A percentile compares a stretch with the other conserved stretches of the same genome.
phyloP scores from a whole-genome alignment of 2,888 invertebrate species.

The Notocelia uddmanniana region DNA sequence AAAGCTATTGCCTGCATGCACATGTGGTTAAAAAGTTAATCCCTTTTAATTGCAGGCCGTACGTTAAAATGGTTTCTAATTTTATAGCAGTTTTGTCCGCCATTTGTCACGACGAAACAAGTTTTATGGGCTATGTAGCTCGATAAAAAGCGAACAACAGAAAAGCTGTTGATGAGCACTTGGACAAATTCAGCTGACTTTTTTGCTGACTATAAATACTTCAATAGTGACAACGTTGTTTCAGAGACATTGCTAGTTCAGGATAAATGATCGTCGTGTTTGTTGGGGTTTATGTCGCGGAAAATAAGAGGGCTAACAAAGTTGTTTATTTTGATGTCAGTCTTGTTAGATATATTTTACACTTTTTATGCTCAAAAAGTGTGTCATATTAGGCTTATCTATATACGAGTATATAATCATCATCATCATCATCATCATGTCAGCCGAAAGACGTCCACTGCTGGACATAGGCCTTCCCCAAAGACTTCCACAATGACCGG shows the following conservation, averaged over 20 bases:
- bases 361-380: no score
- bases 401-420: no score
- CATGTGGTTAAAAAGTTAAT: slow-evolving; percentile 34
- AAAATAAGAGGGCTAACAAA: slow-evolving; percentile 9
- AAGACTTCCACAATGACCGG: no score
- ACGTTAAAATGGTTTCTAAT: slow-evolving; percentile 36
- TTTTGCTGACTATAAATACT: slow-evolving; percentile 31
- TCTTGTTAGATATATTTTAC: no score
- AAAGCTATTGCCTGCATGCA: not conserved
- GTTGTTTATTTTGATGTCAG: not conserved
- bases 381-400: no score
- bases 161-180: slow-evolving; percentile 36
- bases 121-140: slow-evolving; percentile 31
- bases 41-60: slow-evolving; percentile 34
- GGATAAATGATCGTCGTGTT: slow-evolving; percentile 2
- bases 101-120: slow-evolving; percentile 41
- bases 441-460: no score
- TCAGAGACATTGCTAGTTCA: slow-evolving; percentile 3
- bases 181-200: slow-evolving; percentile 28
- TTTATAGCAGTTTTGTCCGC: slow-evolving; percentile 34
- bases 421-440: no score
- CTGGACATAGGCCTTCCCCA: no score
- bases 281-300: not conserved
- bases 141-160: slow-evolving; percentile 34
- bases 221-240: slow-evolving; percentile 33